Base-by-base conservation (phyloP, 2,113 vertebrate genomes). In the Hassar affinis region DNA sequence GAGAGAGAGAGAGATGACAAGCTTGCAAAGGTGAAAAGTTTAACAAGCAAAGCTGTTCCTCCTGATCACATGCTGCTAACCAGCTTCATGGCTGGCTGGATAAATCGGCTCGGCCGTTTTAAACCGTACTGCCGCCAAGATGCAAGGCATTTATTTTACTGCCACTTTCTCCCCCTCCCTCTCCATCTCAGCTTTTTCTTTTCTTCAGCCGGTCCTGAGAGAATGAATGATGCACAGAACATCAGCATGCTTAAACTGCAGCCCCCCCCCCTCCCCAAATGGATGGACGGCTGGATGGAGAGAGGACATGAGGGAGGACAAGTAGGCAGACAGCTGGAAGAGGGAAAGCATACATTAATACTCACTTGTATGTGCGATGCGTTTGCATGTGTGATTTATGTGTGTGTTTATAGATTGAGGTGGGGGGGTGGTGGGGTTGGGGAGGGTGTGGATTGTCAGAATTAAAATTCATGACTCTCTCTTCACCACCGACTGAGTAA, bases 391-490 rank as follows among this genome's bases (percentile, higher is more conserved):
- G 87, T 79, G 49, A 33, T 54, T 59, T 75, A 25, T 64, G 79
- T 85, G 82, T 81, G 84, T 84, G 49, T 74, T 80, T 71, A 81
- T 61, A 71, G 66, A 79, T 77, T 84, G 49, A 49, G 79, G 86
- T 42, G 79, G 81, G 22, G 92, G 64, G 64, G 49, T 47, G 69
- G n/a, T n/a, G n/a, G n/a, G n/a, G n/a, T n/a, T n/a, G n/a, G n/a
- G n/a, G n/a, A n/a, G n/a, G n/a, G n/a, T n/a, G n/a, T n/a, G 95
- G 94, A 92, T 66, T 47, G 61, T 84, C 82, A 94, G 96, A 98
- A 99, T 99, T 99, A 99, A 99, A 97, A 99, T 99, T 98, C 98
- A 99, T 99, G 98, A 99, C 97, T 98, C 97, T 97, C 97, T 97
- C 97, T 96, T 97, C 97, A 97, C 96, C 95, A 97, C 96, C 97